Base-by-base conservation (phyloP, 2,888 invertebrate genomes). In the Bembecia ichneumoniformis region DNA sequence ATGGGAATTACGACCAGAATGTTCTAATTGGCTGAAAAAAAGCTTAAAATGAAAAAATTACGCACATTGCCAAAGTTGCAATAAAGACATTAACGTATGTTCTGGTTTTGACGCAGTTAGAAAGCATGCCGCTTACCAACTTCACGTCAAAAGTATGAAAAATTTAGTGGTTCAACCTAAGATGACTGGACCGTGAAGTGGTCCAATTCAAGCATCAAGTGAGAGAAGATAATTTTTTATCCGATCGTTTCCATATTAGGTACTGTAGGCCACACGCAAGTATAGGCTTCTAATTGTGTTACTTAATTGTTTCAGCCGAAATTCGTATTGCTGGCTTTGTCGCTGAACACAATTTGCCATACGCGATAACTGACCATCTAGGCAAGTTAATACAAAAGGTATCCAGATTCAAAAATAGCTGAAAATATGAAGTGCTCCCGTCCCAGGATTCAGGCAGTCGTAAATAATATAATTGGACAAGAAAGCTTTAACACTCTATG, bases 171-270 rank as follows among this genome's bases (percentile, higher is more conserved):
- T 35, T n/a, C 47, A 35, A 47, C 47, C 47, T 14, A 34, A 47
- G 3, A 35, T 34, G 3, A 47, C 35, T 47, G 47, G 35, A 5
- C 9, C 35, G 11, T 35, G 14, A 35, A 47, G 13, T 35, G 3
- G 35, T 47, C 5, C 47, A 47, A 47, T 47, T 47, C 35, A 47
- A 47, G 35, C 47, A 47, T 35, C 47, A 47, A 47, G 47, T 47
- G 35, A 47, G 47, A 47, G 47, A 47, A 47, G 35, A 13, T 47
- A 34, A 43, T 5, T 2, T 13, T 43, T 43, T 43, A 11, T n/a
- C 5, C 11, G 10, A 5, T 43, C 14, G 1, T 43, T 14, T 43
- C 11, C 13, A 43, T 13, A 43, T 11, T 13, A n/a, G n/a, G 10
- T 10, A 1, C 43, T 43, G 1, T 43, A n/a, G 5, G n/a, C 5